A percentile compares a stretch with the other conserved stretches of the same genome.
Conservation (phyloP, 2,888 invertebrate genomes). For the Morinoia aosen region DNA sequence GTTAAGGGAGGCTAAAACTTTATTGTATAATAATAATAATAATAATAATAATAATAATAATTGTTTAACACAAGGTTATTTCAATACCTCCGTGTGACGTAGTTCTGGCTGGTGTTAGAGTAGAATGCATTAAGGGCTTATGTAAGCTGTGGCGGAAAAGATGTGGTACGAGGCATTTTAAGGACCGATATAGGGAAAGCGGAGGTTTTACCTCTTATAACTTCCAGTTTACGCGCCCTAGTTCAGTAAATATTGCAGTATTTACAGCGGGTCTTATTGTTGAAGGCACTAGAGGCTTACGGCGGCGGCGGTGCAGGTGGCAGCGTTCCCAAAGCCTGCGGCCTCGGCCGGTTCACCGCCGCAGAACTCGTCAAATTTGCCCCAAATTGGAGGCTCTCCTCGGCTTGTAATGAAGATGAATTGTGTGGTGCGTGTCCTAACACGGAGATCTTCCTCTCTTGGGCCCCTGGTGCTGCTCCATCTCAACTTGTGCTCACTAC, state of each 20-base stretch:
- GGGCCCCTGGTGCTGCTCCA: neutral
- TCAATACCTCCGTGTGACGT: neutral
- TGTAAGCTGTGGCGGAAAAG: too few species aligned
- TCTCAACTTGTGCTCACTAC: conserved; percentile 2
- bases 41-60: too few species aligned
- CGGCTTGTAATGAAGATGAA: conserved; percentile 32
- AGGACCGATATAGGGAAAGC: neutral
- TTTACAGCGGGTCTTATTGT: neutral
- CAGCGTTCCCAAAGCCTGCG: neutral
- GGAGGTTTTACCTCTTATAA: neutral
- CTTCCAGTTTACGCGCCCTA: neutral
- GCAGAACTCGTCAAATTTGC: conserved; percentile 43
- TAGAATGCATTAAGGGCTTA: neutral
- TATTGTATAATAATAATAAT: too few species aligned
- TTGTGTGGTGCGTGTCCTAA: conserved; percentile 7
- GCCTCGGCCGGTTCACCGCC: neutral
- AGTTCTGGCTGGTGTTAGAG: neutral
- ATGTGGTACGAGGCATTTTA: neutral
- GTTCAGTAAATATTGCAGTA: neutral
- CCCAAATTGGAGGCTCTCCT: conserved; percentile 31
- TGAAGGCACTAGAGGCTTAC: neutral
- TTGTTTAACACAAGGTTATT: neutral
- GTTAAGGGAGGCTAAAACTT: too few species aligned
- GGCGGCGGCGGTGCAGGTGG: neutral
- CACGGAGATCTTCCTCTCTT: neutral